Base-by-base conservation (phyloP, 2,113 vertebrate genomes). In the Crotophaga sulcirostris region DNA sequence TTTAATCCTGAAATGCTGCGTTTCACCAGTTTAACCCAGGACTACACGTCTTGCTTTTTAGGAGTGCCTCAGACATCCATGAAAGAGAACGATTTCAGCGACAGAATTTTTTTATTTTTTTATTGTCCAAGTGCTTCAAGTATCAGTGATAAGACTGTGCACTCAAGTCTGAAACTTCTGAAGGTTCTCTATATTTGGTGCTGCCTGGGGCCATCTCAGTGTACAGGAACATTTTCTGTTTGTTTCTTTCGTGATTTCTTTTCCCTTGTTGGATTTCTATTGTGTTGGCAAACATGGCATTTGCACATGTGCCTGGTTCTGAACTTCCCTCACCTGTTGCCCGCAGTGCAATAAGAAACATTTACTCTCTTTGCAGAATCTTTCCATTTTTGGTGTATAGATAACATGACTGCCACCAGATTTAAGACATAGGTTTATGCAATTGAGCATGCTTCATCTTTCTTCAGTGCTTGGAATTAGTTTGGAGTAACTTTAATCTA, bases 391-490 rank as follows among this genome's bases (percentile, higher is more conserved):
- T 20, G 23, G 9, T 45, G 10, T n/a, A 8, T 1, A 29, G 23
- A 84, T 34, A 90, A 34, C 23, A 33, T 36, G 52, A 33, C 45
- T 77, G n/a, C 72, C 47, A 13, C 12, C 34, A 76, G 8, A 1
- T 40, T 73, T 77, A 86, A 67, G 36, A 54, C 17, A 26, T 7
- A 67, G 36, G 20, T 56, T 56, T 72, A 34, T 20, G 31, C 19
- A 72, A 28, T 2, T 1, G 1, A 72, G 58, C 0, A 0, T 67
- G 31, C 29, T 60, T 62, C 58, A n/a, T 5, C 52, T 55, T 80
- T 90, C 42, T 82, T 69, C 51, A 58, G 34, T 54, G n/a, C 55
- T 25, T 85, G 42, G 10, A 19, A 2, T 62, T 69, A 81, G 10
- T 24, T 69, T 89, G 40, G 5, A 11, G 24, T 38, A 84, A n/a